Evolutionary conservation across 2,113 vertebrate genomes (phyloP).

Genomic region (Zootoca vivipara): DNA sequence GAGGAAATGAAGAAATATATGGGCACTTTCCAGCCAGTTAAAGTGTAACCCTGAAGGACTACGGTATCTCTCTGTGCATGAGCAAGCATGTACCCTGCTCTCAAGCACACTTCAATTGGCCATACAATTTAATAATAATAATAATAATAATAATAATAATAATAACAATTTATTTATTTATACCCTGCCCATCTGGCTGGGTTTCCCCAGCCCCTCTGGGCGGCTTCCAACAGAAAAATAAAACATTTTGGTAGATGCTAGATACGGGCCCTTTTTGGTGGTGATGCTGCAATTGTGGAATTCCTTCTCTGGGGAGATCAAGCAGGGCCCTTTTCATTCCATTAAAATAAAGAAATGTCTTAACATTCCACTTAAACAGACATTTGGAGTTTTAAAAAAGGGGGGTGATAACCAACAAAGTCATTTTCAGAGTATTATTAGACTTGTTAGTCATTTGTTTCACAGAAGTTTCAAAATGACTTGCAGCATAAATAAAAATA

Average conservation of each 20-base stretch:
- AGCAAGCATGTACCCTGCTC: neutral
- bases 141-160: too few species aligned
- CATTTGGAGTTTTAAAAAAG: neutral
- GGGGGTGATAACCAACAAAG: neutral
- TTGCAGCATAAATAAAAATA: too few species aligned
- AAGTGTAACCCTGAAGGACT: neutral
- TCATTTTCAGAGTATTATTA: too few species aligned
- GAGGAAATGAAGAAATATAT: constrained; percentile 5
- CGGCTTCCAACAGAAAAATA: too few species aligned
- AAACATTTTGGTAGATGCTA: neutral
- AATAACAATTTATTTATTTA: too few species aligned
- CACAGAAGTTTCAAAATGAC: too few species aligned
- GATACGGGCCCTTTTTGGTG: neutral
- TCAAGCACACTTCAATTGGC: neutral
- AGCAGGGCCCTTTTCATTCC: neutral
- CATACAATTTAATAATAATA: too few species aligned
- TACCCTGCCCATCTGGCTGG: too few species aligned
- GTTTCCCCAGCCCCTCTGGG: too few species aligned
- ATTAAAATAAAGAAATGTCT: neutral
- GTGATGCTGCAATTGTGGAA: neutral
- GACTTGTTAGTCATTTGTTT: too few species aligned
- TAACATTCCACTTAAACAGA: neutral
- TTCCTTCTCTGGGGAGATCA: neutral
- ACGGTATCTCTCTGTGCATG: too few species aligned
- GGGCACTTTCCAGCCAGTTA: neutral